Percentiles rank a stretch among this genome's conserved stretches.
Conservation (phyloP, 1,140 invertebrate genomes). For the Lepidurus apus region DNA sequence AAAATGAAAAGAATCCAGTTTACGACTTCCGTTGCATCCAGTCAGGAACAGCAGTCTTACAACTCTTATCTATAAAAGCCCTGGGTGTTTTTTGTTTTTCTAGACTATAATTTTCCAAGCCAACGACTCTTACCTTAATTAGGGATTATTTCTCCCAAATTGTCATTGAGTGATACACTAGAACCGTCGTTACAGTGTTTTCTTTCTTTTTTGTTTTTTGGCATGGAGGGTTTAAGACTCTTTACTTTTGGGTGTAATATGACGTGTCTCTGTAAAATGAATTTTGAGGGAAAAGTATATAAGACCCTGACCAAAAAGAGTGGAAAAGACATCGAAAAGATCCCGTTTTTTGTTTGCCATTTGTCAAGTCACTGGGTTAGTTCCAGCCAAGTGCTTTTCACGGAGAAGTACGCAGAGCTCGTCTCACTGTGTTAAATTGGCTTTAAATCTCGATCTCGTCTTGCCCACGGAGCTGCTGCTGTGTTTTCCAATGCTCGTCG, state of each 20-base stretch:
- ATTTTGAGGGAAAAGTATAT: too few species aligned
- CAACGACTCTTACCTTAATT: slow-evolving; percentile 22
- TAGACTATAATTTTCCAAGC: slow-evolving; percentile 19
- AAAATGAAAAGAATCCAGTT: not conserved
- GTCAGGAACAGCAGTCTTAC: not conserved
- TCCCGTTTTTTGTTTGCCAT: not conserved
- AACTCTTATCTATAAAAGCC: slow-evolving; percentile 16
- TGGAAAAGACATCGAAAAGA: not conserved
- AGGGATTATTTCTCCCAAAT: slow-evolving; percentile 11
- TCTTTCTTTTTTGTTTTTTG: too few species aligned
- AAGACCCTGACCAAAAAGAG: too few species aligned
- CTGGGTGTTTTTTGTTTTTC: not conserved
- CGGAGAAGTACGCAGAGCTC: slow-evolving; percentile 5
- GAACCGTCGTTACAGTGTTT: not conserved
- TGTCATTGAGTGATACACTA: not conserved
- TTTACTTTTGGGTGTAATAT: too few species aligned
- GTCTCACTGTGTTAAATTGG: slow-evolving; percentile 18
- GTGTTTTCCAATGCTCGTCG: not conserved
- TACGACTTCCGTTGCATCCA: slow-evolving; percentile 15
- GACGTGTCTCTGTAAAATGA: too few species aligned
- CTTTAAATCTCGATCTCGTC: not conserved
- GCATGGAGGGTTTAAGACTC: too few species aligned
- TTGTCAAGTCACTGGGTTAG: slow-evolving; percentile 14
- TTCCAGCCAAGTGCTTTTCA: slow-evolving; percentile 9
- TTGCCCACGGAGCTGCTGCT: not conserved